A percentile compares a stretch with the other conserved stretches of the same genome.
phyloP scores from a whole-genome alignment of 2,888 invertebrate species.

The Andricus curvator region DNA sequence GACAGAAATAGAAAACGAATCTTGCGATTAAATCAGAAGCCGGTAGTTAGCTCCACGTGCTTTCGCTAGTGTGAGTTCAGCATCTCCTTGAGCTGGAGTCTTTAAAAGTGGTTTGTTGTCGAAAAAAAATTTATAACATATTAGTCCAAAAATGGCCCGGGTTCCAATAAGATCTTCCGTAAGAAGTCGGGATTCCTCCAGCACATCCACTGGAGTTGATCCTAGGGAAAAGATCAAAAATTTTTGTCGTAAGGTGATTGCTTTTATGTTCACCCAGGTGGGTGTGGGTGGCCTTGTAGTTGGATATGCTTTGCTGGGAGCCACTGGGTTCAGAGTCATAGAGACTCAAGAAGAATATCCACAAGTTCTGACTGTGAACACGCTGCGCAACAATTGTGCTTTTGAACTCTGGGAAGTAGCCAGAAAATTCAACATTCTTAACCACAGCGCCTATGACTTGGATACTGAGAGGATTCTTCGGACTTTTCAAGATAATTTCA shows the following conservation, averaged over 20 bases:
- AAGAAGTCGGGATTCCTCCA: constrained; percentile 83
- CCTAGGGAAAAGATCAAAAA: constrained; percentile 89
- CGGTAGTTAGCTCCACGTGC: constrained; percentile 27
- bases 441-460: constrained; percentile 83
- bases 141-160: constrained; percentile 61
- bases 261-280: constrained; percentile 94
- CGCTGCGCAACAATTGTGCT: constrained; percentile 81
- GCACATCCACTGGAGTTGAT: constrained; percentile 84
- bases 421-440: constrained; percentile 81
- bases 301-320: constrained; percentile 92
- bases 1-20: constrained; percentile 34
- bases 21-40: constrained; percentile 30
- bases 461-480: constrained; percentile 83
- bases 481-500: constrained; percentile 85
- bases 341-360: constrained; percentile 83
- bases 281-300: constrained; percentile 94
- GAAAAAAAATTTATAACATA: neutral
- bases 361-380: constrained; percentile 73
- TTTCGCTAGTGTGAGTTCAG: constrained; percentile 25
- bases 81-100: constrained; percentile 20
- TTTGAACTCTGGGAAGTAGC: constrained; percentile 83
- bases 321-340: constrained; percentile 88
- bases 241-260: constrained; percentile 91
- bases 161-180: constrained; percentile 80
- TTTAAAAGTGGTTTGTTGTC: neutral